Base-by-base conservation (phyloP, 2,888 invertebrate species). In the Neuroscelio doddi region DNA sequence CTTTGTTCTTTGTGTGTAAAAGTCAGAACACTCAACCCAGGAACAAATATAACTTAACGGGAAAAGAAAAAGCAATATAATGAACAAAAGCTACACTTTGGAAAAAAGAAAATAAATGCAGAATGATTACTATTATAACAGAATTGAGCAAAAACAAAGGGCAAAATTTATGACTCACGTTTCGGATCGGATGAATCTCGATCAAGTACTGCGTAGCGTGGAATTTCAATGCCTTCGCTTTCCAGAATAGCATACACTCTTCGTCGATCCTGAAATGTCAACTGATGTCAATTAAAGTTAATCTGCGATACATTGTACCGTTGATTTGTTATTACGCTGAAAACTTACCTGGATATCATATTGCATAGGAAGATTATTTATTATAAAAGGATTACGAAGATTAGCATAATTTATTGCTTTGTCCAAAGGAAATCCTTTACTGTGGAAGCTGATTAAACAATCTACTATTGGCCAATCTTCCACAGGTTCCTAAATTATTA, bases 401-500 rank as follows among this genome's bases (percentile, higher is more conserved):
- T 93, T 93, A 52, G 97, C 94, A 86, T 99, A 99, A 78, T 93
- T 93, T 76, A 98, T 96, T 21, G 98, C 98, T 87, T 98, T 98
- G 80, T 97, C 96, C 67, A 99, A 87, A 0, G 99, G 99, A 86
- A 99, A 99, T 29, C 98, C 98, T 86, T 96, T 96, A 2, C 98
- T 98, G 86, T 98, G 97, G 86, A 98, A 98, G 52, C 98, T 97
- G 78, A 99, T 96, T 42, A 99, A 89, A 82, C 98, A 98, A 86
- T 99, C 98, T 81, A 97, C 97, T 49, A 93, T 88, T 1, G 98
- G 98, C 99, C 99, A 99, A 81, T 97, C 93, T 83, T 98, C 98
- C 14, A 99, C 96, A 0, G 97, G 93, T 85, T 95, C 92, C 92
- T 95, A 85, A 61, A 85, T 14, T n/a, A 14, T 21, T 21, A 21